Percentiles rank a stretch among this genome's conserved stretches.
Evolutionary conservation across 2,797 vertebrate genomes (phyloP).

Genomic region (Tokudaia muenninki): DNA sequence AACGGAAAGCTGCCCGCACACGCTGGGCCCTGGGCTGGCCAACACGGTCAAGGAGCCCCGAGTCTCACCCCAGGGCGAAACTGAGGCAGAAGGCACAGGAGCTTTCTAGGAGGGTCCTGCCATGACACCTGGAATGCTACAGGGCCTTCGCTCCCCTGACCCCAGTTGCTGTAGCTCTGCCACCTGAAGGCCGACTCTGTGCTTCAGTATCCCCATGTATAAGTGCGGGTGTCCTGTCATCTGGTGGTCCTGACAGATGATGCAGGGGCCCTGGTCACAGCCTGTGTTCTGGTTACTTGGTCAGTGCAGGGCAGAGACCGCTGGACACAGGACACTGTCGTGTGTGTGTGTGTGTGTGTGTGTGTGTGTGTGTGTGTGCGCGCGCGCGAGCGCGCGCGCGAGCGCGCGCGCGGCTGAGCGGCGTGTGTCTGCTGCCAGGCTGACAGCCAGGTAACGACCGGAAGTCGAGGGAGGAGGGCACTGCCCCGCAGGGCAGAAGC

Average conservation of each 20-base stretch:
- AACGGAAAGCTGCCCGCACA: conserved; percentile 23
- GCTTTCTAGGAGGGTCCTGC: fast-evolving
- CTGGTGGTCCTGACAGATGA: background rate
- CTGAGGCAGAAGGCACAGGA: background rate
- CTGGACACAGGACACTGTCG: background rate
- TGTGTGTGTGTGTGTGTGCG: no score
- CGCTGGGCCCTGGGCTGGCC: fast-evolving
- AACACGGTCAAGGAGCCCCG: background rate
- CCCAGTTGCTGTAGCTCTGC: background rate
- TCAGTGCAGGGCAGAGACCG: background rate
- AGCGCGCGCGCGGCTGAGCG: background rate
- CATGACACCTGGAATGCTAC: background rate
- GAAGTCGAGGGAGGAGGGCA: conserved; percentile 83
- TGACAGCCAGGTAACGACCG: conserved; percentile 80
- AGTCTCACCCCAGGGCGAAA: background rate
- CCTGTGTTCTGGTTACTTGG: background rate
- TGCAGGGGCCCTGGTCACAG: background rate
- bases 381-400: no score
- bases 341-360: no score
- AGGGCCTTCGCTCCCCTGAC: no score
- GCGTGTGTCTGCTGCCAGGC: no score
- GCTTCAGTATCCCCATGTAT: conserved; percentile 14
- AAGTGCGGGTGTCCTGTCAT: background rate
- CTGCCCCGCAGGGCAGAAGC: conserved; percentile 68
- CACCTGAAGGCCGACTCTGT: background rate